Base-by-base conservation (phyloP, 2,888 invertebrate genomes). In the Drosophila nr. perissopoda region DNA sequence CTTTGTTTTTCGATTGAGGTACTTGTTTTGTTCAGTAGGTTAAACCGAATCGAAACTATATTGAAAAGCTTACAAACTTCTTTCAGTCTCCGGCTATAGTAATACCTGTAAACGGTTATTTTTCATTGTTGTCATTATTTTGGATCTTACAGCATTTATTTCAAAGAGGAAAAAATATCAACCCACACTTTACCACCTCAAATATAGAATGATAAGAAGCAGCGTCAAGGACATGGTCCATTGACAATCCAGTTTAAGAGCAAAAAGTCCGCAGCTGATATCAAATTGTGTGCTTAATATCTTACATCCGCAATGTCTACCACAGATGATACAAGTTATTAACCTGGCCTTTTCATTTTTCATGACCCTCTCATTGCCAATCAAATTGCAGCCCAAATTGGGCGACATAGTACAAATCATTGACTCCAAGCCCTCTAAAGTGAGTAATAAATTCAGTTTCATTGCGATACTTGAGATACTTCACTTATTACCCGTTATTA, bases 371-470 rank as follows among this genome's bases (percentile, higher is more conserved):
- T 5, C 7, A 11, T 56, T 56, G 13, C 38, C 56, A 56, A 56
- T 56, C 10, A 56, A 38, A 18, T 56, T 7, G 56, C 56, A 56
- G 27, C 56, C 56, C 38, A 56, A 56, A 13, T 2, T 0, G 6
- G 56, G 38, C 56, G 56, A 56, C 56, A 56, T 38, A 8, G 38
- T n/a, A 27, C 56, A 56, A 27, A 56, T 10, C 56, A 56, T 56
- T 8, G 56, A 56, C 38, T 56, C 56, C 38, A 56, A 29, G 13
- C 13, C 38, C 2, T 2, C 56, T 53, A 18, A 54, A 18, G 2
- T n/a, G 0, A 18, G 33, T 1, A 11, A 13, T 33, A 33, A 21
- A 52, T n/a, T 10, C 7, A 16, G 21, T 33, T 53, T 52, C 31
- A 4, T 8, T 52, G 4, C 0, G 18, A 0, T 49, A 18, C 10